Conservation (phyloP, 2,113 vertebrate species). For the Caretta caretta region DNA sequence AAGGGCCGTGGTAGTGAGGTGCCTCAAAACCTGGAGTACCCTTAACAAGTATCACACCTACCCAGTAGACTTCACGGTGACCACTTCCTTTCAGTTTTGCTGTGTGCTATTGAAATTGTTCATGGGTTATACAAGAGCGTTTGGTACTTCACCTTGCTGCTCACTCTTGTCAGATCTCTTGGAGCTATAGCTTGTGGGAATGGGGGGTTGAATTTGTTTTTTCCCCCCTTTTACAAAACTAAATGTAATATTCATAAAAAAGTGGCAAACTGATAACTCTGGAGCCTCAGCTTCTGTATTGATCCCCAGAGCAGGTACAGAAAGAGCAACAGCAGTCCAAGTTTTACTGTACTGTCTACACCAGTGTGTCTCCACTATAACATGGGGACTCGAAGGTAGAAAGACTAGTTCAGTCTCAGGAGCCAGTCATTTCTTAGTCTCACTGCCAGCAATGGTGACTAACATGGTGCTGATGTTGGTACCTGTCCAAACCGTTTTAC, state of each 20-base stretch:
- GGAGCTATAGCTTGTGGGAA: background rate
- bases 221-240: background rate
- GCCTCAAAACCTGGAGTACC: too few species aligned
- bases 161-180: background rate
- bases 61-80: background rate
- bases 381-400: background rate
- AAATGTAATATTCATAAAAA: background rate
- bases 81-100: background rate
- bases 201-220: background rate
- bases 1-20: too few species aligned
- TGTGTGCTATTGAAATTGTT: background rate
- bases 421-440: background rate
- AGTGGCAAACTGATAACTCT: background rate
- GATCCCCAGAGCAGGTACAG: background rate
- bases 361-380: background rate
- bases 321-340: background rate
- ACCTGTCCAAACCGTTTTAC: background rate
- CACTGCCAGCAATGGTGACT: too few species aligned
- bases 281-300: background rate
- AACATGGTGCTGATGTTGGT: background rate
- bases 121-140: too few species aligned
- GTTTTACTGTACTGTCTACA: background rate
- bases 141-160: background rate
- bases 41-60: too few species aligned
- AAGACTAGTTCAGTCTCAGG: background rate